These are phyloP conservation scores for Athene cunicularia DNA, from an alignment of 2,113 vertebrate species.

Conservation along the genomic window DNA sequence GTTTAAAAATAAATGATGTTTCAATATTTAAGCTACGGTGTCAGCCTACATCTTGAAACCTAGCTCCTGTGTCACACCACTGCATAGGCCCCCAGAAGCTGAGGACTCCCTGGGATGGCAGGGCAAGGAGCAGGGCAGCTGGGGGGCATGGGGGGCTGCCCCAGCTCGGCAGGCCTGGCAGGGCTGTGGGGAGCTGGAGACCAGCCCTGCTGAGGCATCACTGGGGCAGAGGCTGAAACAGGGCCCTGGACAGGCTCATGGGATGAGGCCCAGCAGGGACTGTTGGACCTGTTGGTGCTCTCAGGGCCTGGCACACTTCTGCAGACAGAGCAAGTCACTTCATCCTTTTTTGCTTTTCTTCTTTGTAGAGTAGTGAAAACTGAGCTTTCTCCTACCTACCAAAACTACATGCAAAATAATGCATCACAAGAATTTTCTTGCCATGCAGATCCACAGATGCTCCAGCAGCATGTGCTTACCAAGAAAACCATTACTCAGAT, in stretches of 20 bases:
- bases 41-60: not conserved
- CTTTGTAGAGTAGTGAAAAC: not conserved
- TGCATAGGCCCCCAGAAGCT: not conserved
- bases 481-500: not conserved
- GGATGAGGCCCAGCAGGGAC: not conserved
- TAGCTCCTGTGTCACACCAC: rapidly evolving
- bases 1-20: not conserved
- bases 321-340: not conserved
- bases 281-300: not conserved
- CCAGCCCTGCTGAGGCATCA: rapidly evolving
- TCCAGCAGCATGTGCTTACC: not conserved
- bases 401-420: not conserved
- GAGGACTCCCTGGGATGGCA: rapidly evolving
- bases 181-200: not conserved
- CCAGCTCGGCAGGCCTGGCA: not conserved
- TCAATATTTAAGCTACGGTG: not conserved
- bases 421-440: not conserved
- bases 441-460: not conserved
- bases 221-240: not conserved
- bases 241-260: not conserved
- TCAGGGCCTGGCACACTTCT: not conserved
- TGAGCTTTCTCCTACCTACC: not conserved
- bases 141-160: not conserved
- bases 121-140: not conserved
- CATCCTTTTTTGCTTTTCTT: not conserved